phyloP scores from a whole-genome alignment of 2,888 invertebrate genomes.

The Noctua pronuba region DNA sequence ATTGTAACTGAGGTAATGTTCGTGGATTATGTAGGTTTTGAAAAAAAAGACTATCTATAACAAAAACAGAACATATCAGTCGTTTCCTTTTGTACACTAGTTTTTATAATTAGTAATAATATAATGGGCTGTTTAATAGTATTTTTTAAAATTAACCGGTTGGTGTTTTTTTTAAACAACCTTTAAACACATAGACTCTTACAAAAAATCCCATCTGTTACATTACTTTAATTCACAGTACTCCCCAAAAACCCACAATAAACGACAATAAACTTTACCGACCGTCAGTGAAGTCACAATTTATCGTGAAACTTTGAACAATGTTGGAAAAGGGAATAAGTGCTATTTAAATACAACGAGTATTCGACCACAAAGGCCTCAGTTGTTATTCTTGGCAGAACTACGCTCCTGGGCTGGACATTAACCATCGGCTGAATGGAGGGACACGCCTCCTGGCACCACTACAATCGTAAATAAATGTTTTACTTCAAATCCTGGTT shows the following conservation, averaged over 20 bases:
- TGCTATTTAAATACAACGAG: constrained; percentile 65
- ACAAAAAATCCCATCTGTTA: constrained; percentile 15
- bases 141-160: not conserved
- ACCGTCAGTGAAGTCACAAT: constrained; percentile 53
- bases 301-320: constrained; percentile 62
- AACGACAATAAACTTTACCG: constrained; percentile 44
- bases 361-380: constrained; percentile 62
- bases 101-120: not conserved
- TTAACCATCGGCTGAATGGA: constrained; percentile 66
- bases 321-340: constrained; percentile 59
- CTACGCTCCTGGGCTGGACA: constrained; percentile 66
- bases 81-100: not conserved
- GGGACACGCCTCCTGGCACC: constrained; percentile 67
- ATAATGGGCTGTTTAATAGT: not conserved
- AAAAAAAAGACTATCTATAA: not conserved
- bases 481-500: constrained; percentile 41
- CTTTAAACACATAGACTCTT: not conserved
- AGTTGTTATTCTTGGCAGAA: constrained; percentile 73
- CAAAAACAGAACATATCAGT: not conserved
- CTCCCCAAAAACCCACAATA: constrained; percentile 34
- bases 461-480: constrained; percentile 64
- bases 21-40: not conserved
- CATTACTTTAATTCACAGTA: constrained; percentile 32
- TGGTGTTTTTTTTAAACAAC: not conserved
- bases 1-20: too few relatives aligned